Conservation (phyloP, 2,888 invertebrate species). For the Tolmerus cingulatus region DNA sequence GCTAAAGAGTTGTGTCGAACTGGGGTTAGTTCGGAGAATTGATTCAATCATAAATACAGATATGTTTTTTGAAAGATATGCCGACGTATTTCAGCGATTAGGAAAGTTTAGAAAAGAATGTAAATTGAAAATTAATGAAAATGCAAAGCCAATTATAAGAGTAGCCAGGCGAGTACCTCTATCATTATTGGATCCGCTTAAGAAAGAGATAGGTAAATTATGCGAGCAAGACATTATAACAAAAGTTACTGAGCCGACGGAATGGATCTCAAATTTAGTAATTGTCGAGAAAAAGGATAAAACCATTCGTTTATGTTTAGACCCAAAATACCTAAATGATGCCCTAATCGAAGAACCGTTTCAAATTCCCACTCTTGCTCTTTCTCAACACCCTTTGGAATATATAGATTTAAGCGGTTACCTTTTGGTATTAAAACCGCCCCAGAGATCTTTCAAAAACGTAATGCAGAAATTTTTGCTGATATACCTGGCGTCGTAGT, state of each 20-base stretch:
- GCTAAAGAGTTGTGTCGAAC: conserved; percentile 28
- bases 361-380: conserved; percentile 53
- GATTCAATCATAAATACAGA: conserved; percentile 3
- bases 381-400: conserved; percentile 50
- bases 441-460: conserved; percentile 47
- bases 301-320: conserved; percentile 50
- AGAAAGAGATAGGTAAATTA: conserved; percentile 18
- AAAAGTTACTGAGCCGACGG: neutral
- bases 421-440: conserved; percentile 39
- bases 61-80: conserved; percentile 21
- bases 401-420: neutral
- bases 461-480: conserved; percentile 48
- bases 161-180: conserved; percentile 33
- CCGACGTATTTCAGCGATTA: conserved; percentile 38
- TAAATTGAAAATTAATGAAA: conserved; percentile 38
- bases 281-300: conserved; percentile 51
- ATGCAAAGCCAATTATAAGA: conserved; percentile 34
- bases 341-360: conserved; percentile 51
- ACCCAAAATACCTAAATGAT: conserved; percentile 51
- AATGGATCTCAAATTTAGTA: conserved; percentile 44
- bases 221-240: conserved; percentile 8
- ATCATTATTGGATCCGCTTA: neutral
- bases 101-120: conserved; percentile 36
- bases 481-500: conserved; percentile 44
- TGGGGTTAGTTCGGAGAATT: conserved; percentile 41